A percentile compares a stretch with the other conserved stretches of the same genome.
phyloP scores from a whole-genome alignment of 2,888 invertebrate species.

The Callyntrura guangdongensis region DNA sequence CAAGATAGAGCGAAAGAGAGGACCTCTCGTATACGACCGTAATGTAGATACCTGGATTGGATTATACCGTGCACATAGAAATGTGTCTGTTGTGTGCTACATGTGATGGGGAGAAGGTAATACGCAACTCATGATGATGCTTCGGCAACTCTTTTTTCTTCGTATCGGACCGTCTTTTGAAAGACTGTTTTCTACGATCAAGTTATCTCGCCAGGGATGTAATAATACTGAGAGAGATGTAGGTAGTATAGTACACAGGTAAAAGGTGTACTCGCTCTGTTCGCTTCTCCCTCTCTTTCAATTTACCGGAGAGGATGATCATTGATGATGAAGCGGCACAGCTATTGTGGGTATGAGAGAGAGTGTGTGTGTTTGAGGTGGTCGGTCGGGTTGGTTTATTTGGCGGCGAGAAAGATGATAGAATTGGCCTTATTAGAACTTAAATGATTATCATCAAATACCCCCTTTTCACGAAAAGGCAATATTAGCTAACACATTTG shows the following conservation, averaged over 20 bases:
- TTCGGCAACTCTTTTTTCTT: not conserved
- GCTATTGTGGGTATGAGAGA: not conserved
- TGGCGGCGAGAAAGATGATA: slow-evolving; percentile 12
- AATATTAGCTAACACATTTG: slow-evolving; percentile 46
- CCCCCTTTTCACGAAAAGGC: slow-evolving; percentile 22
- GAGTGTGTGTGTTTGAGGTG: slow-evolving; percentile 25
- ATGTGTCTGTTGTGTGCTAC: slow-evolving; percentile 25
- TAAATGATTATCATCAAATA: not conserved
- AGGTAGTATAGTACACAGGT: not conserved
- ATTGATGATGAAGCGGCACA: not conserved
- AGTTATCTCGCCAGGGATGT: slow-evolving; percentile 1
- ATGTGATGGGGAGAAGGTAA: slow-evolving; percentile 52
- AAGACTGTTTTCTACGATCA: slow-evolving; percentile 47
- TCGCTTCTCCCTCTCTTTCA: not conserved
- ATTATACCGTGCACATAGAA: not conserved
- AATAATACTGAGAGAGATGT: too few species aligned
- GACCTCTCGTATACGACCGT: not conserved
- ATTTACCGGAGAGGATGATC: not conserved
- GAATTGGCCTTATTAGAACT: slow-evolving; percentile 31
- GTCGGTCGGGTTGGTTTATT: slow-evolving; percentile 25
- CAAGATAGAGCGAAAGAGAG: slow-evolving; percentile 3
- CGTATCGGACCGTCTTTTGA: slow-evolving; percentile 40
- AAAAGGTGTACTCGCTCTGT: not conserved
- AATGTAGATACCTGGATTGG: too few species aligned
- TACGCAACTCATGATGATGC: not conserved